Base-by-base conservation (phyloP, 2,797 vertebrate species). In the Sebastes elongatus region DNA sequence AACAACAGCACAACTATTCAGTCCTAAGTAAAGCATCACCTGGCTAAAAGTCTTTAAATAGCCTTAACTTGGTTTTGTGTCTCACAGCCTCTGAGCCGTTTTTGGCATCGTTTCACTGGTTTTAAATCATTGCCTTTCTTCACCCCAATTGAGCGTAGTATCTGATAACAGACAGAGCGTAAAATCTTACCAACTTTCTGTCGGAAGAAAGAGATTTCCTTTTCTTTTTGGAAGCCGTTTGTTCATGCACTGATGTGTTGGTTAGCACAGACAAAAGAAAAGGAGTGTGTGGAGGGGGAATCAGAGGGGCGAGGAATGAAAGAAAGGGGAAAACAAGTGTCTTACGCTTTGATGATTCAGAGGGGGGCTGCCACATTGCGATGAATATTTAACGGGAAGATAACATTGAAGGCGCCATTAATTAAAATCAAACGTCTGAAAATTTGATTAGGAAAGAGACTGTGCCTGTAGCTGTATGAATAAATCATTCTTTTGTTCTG, bases 391-490 rank as follows among this genome's bases (percentile, higher is more conserved):
- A 94, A 93, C 76, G 9, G 77, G 83, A 81, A 85, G 93, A 94
- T 93, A 94, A 92, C 91, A 94, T 91, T 93, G 89, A 89, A 93
- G 84, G 80, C 76, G 33, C 85, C 78, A 89, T 94, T 96, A 95
- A 95, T 95, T 95, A 94, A 95, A 94, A 94, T 94, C 90, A 94
- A 95, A 93, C 66, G 71, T 93, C 89, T 93, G 87, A 95, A 94
- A 92, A 91, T 95, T 90, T 94, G 92, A 95, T 95, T 92, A 92
- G 87, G 82, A 89, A 76, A 81, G 91, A 94, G 91, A 91, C 86
- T 85, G 49, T n/a, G 87, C 90, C 89, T 75, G 78, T 89, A 86
- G 89, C 84, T 38, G 74, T 82, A 94, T 94, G 85, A 95, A 95
- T 95, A 94, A 95, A 93, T 93, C 32, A 93, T 93, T 74, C 70